Evolutionary conservation across 2,888 invertebrate species (phyloP).

Genomic region (Dorcus hopei): DNA sequence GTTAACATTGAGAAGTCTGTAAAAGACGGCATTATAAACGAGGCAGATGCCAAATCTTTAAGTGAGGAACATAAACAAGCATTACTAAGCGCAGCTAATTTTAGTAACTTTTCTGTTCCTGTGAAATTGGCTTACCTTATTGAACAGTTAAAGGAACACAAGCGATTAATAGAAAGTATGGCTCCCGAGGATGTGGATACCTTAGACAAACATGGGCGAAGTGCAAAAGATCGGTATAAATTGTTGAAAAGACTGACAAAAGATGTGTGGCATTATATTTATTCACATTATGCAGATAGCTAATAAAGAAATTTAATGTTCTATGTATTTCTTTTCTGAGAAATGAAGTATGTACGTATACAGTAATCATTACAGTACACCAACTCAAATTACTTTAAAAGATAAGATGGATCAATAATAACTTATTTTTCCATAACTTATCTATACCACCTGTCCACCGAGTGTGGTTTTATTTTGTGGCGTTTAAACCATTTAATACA

Average conservation of each 20-base stretch:
- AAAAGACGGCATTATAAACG: conserved; percentile 34
- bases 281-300: conserved; percentile 5
- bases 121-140: conserved; percentile 39
- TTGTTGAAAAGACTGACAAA: conserved; percentile 36
- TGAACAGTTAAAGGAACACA: conserved; percentile 35
- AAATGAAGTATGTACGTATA: too few species aligned
- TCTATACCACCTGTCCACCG: too few species aligned
- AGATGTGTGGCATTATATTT: conserved; percentile 29
- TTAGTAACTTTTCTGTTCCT: conserved; percentile 40
- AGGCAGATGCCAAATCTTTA: conserved; percentile 25
- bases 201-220: conserved; percentile 36
- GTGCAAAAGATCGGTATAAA: conserved; percentile 34
- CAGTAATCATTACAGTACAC: too few species aligned
- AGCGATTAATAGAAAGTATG: conserved; percentile 27
- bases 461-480: too few species aligned
- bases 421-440: too few species aligned
- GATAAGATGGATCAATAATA: too few species aligned
- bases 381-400: too few species aligned
- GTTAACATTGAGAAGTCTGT: conserved; percentile 41
- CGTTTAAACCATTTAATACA: too few species aligned
- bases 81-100: conserved; percentile 40
- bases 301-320: too few species aligned
- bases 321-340: too few species aligned
- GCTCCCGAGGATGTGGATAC: conserved; percentile 24
- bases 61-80: conserved; percentile 34